phyloP scores from a whole-genome alignment of 1,140 invertebrate species.

The Sinella curviseta region DNA sequence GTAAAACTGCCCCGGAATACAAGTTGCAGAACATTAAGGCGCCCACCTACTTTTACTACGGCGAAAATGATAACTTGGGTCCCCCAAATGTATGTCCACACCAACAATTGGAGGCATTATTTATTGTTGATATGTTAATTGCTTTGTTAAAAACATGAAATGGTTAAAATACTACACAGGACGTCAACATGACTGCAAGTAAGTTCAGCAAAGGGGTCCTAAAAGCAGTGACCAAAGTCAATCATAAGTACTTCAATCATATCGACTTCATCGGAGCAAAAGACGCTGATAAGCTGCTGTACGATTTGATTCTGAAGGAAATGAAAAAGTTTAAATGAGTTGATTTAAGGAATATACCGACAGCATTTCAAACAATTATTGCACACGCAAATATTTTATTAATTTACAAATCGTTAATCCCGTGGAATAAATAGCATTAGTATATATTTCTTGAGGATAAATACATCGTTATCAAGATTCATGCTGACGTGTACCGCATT shows the following conservation, averaged over 20 bases:
- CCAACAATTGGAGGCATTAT: neutral
- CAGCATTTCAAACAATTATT: too few species aligned
- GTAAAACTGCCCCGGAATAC: constrained; percentile 63
- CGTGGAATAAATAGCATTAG: too few species aligned
- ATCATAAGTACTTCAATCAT: neutral
- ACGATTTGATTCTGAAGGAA: neutral
- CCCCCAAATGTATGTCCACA: constrained; percentile 49
- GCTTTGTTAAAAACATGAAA: too few species aligned
- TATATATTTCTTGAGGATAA: too few species aligned
- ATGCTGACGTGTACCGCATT: too few species aligned
- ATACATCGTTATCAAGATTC: too few species aligned
- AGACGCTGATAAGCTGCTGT: neutral
- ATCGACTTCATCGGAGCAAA: neutral
- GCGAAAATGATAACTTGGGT: constrained; percentile 61
- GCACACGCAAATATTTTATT: too few species aligned
- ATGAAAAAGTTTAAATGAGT: neutral
- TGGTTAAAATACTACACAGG: neutral
- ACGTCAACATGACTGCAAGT: neutral
- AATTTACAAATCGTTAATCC: too few species aligned
- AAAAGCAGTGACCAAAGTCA: neutral
- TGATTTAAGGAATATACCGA: too few species aligned
- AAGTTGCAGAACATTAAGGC: constrained; percentile 60
- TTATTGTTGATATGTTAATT: too few species aligned
- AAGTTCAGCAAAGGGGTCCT: neutral
- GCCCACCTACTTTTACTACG: constrained; percentile 67